Base-by-base conservation (phyloP, 64 coral and sea anemone genomes). In the Actinia tenebrosa region DNA sequence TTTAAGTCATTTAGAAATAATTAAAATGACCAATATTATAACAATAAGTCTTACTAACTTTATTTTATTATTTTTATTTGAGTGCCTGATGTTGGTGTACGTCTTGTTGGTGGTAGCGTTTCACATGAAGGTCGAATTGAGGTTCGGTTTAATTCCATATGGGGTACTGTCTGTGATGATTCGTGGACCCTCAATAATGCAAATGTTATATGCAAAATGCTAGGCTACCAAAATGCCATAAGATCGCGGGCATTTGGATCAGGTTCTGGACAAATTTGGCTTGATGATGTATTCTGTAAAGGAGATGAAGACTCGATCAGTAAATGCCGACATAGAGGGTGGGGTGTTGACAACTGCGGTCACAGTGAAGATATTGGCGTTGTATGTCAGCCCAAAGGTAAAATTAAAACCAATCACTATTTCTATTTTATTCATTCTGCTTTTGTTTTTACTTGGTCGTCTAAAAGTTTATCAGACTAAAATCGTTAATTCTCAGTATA, bases 261-360 rank as follows among this genome's bases (percentile, higher is more conserved):
- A 84, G 83, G 83, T 9, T 25, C 83, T 17, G 83, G 83, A 14
- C 50, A 84, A 18, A 60, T 84, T 30, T 84, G 83, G 83, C 83
- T 84, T 19, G 18, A 20, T 60, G 5, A 37, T n/a, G 18, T 60
- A 9, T 58, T 9, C 5, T 84, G 83, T 84, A 10, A 1, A 25
- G 83, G 83, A 19, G 11, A 18, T 56, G 83, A 84, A 16, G 2
- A 6, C 14, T 60, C 27, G 15, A 84, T 84, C 22, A 14, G 18
- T 18, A 5, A 55, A 23, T 84, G 83, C 27, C 22, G 7, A 7
- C 47, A 84, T 53, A 19, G 1, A 18, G 27, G 55, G 5, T 84
- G 83, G 83, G 83, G 83, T 11, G 27, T 25, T 20, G 3, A 55
- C 7, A 84, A 10, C 25, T 84, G 83, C 60, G 9, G 8, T 18